Percentiles rank a stretch among this genome's conserved stretches.
Evolutionary conservation across 2,888 invertebrate genomes (phyloP).

Genomic region (Ptychoptera albimana): DNA sequence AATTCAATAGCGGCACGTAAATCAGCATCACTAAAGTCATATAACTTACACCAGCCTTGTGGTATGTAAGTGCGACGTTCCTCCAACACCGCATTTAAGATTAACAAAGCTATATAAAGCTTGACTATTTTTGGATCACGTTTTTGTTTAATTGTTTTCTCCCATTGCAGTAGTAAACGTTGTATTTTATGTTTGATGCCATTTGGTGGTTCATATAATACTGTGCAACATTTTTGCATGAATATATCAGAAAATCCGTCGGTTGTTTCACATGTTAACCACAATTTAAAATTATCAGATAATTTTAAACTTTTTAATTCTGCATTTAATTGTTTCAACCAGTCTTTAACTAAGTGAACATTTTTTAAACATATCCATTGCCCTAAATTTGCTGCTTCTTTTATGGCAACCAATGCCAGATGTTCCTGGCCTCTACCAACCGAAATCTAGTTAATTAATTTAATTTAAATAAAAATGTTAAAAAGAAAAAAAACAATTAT

Average conservation of each 20-base stretch:
- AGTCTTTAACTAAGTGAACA: constrained; percentile 56
- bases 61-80: constrained; percentile 87
- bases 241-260: constrained; percentile 57
- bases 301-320: constrained; percentile 36
- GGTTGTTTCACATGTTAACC: constrained; percentile 77
- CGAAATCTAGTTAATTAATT: constrained; percentile 33
- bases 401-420: constrained; percentile 40
- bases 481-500: constrained; percentile 1
- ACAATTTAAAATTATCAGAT: constrained; percentile 49
- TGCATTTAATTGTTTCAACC: constrained; percentile 53
- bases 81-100: constrained; percentile 77
- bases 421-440: constrained; percentile 67
- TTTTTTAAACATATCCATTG: constrained; percentile 70
- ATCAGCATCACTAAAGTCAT: constrained; percentile 77
- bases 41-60: constrained; percentile 79
- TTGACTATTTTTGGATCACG: constrained; percentile 33
- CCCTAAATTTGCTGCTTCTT: constrained; percentile 42
- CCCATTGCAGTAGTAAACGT: constrained; percentile 58
- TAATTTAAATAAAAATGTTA: constrained; percentile 22
- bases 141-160: constrained; percentile 18
- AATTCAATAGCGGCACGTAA: constrained; percentile 54
- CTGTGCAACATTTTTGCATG: constrained; percentile 60
- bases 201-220: constrained; percentile 70
- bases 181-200: constrained; percentile 71
- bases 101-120: constrained; percentile 62